Base-by-base conservation (phyloP, 1,140 invertebrate genomes). In the Atta texana region DNA sequence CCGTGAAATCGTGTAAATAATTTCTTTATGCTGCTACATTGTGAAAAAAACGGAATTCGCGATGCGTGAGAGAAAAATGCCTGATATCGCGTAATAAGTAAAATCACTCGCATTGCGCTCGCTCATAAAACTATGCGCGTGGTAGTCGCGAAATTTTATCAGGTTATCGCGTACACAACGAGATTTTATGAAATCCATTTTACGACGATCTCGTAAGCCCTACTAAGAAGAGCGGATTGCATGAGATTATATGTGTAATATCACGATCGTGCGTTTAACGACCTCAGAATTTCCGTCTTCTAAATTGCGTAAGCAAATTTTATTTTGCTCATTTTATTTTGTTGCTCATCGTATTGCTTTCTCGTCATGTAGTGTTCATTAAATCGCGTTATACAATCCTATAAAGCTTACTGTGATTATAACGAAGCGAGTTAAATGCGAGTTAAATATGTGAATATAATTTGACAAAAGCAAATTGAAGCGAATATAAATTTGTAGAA, bases 121-220 rank as follows among this genome's bases (percentile, higher is more conserved):
- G 28, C 21, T 51, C 21, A 6, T 57, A 31, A 34, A 21, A 18
- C 16, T 44, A 57, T 6, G 18, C 18, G 24, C 34, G 57, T 12
- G 49, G 16, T 39, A 18, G 21, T 21, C 8, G 28, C 68, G 4
- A 81, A 74, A 24, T 87, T 81, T 87, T 87, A 81, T 21, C 16
- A 28, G 18, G n/a, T 64, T 82, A 82, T 51, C 77, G 44, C 53
- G 53, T 44, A 21, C 28, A n/a, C 10, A 72, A 81, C 51, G 78
- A 81, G 78, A 49, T 82, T 66, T 74, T 80, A 53, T 44, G 24
- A 44, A 53, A 68, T 80, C 49, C 75, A 71, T 86, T 86, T 86
- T 66, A 57, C 86, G n/a, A 57, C 49, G 24, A 39, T 72, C 72
- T n/a, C 64, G 8, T 72, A 85, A 86, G 34, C 51, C 10, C 57